Evolutionary conservation across 2,888 invertebrate species (phyloP).

Genomic region (Tyria jacobaeae): DNA sequence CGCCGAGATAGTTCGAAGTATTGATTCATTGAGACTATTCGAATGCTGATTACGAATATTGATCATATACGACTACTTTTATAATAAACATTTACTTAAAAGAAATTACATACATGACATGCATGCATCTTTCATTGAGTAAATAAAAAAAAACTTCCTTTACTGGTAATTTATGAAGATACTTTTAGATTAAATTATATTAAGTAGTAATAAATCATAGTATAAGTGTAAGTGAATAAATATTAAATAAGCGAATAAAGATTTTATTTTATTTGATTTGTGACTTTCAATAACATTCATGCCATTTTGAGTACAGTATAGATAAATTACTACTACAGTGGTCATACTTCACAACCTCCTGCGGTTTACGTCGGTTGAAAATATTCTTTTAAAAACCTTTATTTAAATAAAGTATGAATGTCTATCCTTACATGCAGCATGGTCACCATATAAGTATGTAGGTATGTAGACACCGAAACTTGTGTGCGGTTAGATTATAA

Average conservation of each 20-base stretch:
- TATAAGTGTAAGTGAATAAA: background rate
- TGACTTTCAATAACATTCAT: background rate
- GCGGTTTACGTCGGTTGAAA: no score
- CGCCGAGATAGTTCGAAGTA: no score
- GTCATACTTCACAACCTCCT: no score
- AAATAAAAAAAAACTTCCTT: background rate
- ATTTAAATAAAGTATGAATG: no score
- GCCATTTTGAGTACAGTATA: no score
- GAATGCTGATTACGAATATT: no score
- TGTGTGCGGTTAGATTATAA: background rate
- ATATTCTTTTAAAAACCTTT: no score
- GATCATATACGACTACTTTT: no score
- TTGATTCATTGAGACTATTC: no score
- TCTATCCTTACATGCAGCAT: no score
- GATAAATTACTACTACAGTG: no score
- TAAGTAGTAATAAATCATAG: background rate
- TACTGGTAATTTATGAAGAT: background rate
- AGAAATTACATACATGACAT: background rate
- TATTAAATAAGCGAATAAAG: slow-evolving; percentile 2
- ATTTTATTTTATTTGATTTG: background rate
- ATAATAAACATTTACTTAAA: no score
- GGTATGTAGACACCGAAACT: background rate
- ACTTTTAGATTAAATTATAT: background rate
- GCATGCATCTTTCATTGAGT: background rate
- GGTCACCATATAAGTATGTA: background rate